These are phyloP conservation scores for Capra hircus DNA, from an alignment of 2,113 vertebrate species.

Conservation along the genomic window DNA sequence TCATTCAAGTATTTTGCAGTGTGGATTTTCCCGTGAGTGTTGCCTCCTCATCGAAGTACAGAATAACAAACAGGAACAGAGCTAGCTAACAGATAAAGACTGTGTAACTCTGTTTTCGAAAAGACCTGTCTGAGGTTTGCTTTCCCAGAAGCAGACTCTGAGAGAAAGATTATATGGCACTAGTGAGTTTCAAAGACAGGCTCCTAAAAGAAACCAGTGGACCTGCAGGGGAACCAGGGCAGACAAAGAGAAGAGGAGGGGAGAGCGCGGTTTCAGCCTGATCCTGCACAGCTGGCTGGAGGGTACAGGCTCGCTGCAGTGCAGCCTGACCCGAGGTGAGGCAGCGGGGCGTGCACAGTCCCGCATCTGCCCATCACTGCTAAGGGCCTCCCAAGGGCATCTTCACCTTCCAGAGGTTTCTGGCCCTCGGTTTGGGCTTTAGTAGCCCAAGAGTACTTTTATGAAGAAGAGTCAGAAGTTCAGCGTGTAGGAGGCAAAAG, in stretches of 20 bases:
- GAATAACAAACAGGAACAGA: not conserved
- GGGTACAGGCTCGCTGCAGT: rapidly evolving
- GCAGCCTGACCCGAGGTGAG: not conserved
- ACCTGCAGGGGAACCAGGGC: not conserved
- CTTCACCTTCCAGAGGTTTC: not conserved
- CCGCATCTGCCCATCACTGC: not conserved
- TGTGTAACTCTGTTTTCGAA: not conserved
- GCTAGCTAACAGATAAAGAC: not conserved
- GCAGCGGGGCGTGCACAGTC: too few relatives aligned
- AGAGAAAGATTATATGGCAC: not conserved
- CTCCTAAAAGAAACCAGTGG: not conserved
- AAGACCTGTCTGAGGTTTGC: not conserved
- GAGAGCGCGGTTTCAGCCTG: not conserved
- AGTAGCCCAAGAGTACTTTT: not conserved
- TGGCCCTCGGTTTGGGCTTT: not conserved
- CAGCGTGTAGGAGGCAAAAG: not conserved
- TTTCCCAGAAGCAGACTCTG: not conserved
- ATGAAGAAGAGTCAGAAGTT: not conserved
- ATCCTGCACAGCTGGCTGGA: too few relatives aligned
- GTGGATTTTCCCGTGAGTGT: not conserved
- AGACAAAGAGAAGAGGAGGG: not conserved
- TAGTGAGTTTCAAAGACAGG: not conserved
- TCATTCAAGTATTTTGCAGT: not conserved
- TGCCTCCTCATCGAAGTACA: not conserved
- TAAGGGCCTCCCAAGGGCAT: not conserved